A percentile compares a stretch with the other conserved stretches of the same genome.
Conservation (phyloP, 2,113 vertebrate species). For the Sakesphorus luctuosus region DNA sequence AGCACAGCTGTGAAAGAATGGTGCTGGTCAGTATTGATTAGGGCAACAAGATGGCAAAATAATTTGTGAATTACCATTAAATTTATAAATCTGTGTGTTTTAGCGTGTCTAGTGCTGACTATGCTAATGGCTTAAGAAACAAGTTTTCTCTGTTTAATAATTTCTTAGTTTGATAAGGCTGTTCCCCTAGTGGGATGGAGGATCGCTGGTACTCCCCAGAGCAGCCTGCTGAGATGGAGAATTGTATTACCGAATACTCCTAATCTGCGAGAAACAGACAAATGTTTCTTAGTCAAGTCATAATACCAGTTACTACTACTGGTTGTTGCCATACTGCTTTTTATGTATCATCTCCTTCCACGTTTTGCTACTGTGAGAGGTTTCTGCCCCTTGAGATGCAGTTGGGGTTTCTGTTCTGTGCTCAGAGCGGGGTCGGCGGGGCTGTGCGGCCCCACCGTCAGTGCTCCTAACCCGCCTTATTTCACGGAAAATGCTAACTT, state of each 20-base stretch:
- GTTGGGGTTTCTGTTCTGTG: background rate
- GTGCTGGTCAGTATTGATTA: background rate
- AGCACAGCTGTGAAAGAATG: background rate
- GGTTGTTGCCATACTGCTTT: background rate
- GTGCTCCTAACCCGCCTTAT: rapidly evolving
- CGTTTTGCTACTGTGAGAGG: background rate
- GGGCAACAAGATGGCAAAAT: background rate
- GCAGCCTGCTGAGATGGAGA: background rate
- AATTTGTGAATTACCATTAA: background rate
- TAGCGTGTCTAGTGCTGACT: background rate
- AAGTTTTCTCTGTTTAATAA: background rate
- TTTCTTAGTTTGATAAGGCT: background rate
- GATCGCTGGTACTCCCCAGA: background rate
- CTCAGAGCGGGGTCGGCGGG: background rate
- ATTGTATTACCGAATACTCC: rapidly evolving
- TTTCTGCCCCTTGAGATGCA: background rate
- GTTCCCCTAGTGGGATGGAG: background rate
- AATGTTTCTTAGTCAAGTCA: background rate
- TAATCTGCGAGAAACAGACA: background rate
- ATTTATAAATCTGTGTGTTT: background rate
- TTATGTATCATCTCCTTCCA: background rate
- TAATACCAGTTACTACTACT: background rate
- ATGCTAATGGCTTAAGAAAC: background rate
- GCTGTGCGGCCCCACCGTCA: too few relatives aligned
- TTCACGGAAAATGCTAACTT: background rate